Evolutionary conservation across 1,140 invertebrate species (phyloP).

Genomic region (Asobara japonica): DNA sequence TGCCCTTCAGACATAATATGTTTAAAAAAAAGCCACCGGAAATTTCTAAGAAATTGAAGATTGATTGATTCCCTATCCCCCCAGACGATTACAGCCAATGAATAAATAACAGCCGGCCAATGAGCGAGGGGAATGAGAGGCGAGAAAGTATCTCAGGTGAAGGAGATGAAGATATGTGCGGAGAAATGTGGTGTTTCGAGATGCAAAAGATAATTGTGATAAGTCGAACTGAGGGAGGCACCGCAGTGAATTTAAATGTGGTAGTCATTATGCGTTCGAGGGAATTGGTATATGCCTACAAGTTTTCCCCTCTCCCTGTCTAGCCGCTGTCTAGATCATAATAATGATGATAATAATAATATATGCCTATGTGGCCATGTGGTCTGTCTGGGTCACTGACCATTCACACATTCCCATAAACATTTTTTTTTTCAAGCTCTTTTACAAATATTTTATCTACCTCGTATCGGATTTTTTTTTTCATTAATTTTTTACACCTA

Average conservation of each 20-base stretch:
- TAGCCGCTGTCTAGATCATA: slow-evolving; percentile 58
- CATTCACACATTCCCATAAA: slow-evolving; percentile 45
- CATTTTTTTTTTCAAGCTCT: slow-evolving; percentile 14
- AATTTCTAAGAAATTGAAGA: slow-evolving; percentile 30
- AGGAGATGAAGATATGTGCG: background rate
- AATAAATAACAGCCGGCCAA: background rate
- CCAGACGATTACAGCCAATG: background rate
- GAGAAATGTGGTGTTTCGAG: slow-evolving; percentile 20
- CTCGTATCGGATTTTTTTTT: background rate
- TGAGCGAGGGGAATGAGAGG: background rate
- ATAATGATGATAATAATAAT: no score
- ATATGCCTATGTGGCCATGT: slow-evolving; percentile 49
- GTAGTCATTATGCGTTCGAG: slow-evolving; percentile 35
- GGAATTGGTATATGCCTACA: slow-evolving; percentile 44
- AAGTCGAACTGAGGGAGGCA: slow-evolving; percentile 24
- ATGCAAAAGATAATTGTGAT: slow-evolving; percentile 27
- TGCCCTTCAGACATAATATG: no score
- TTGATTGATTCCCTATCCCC: background rate
- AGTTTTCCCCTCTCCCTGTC: slow-evolving; percentile 40
- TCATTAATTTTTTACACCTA: background rate
- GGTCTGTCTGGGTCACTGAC: slow-evolving; percentile 54
- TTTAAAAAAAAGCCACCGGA: background rate
- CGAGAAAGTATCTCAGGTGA: background rate
- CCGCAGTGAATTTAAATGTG: slow-evolving; percentile 16
- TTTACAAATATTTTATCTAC: slow-evolving; percentile 22